These are phyloP conservation scores for Ranitomeya imitator DNA, from an alignment of 2,113 vertebrate genomes.

Conservation along the genomic window DNA sequence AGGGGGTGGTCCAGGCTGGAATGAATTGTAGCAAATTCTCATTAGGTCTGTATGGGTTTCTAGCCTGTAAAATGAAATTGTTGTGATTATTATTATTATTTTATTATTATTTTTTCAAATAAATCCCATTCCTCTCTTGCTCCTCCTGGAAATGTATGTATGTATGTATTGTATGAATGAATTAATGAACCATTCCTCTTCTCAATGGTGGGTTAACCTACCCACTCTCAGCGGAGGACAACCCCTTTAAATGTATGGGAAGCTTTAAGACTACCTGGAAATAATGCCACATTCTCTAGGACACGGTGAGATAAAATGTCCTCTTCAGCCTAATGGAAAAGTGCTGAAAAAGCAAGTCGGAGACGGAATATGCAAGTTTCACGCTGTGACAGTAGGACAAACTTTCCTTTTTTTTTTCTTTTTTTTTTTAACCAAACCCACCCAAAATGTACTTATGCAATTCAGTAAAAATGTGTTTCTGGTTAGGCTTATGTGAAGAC, in stretches of 20 bases:
- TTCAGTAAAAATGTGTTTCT: constrained; percentile 31
- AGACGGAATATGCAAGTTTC: not conserved
- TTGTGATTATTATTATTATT: too few relatives aligned
- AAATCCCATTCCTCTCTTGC: not conserved
- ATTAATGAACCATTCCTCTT: too few relatives aligned
- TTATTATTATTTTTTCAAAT: too few relatives aligned
- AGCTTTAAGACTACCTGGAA: not conserved
- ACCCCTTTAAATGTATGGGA: too few relatives aligned
- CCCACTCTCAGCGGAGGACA: too few relatives aligned
- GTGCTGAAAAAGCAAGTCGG: not conserved
- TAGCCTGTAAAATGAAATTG: not conserved
- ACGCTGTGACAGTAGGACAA: not conserved
- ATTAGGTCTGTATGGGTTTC: not conserved
- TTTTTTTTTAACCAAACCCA: not conserved
- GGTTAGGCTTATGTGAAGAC: constrained; percentile 34
- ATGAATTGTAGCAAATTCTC: not conserved
- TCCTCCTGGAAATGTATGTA: too few relatives aligned
- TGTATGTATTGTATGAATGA: too few relatives aligned
- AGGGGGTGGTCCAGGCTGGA: not conserved
- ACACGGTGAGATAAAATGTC: not conserved
- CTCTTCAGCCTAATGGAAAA: not conserved
- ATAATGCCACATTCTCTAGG: not conserved
- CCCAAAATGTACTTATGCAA: not conserved
- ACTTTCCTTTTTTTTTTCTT: constrained; percentile 16
- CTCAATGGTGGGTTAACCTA: too few relatives aligned